phyloP scores from a whole-genome alignment of 2,888 invertebrate genomes.

The Apamea epomidion region DNA sequence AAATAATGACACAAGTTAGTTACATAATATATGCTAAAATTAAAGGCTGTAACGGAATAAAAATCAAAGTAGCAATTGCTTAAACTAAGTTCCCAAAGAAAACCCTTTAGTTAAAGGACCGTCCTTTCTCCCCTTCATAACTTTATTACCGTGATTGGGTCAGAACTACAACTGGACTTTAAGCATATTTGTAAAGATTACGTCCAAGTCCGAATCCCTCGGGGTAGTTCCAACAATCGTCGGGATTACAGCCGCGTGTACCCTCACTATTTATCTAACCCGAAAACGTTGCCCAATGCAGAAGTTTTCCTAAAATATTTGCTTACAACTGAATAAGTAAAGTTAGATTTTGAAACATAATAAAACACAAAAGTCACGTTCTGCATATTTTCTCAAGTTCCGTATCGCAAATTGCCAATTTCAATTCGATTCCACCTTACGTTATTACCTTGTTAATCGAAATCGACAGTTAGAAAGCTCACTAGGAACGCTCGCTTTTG shows the following conservation, averaged over 20 bases:
- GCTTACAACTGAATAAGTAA: not conserved
- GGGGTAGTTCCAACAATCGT: not conserved
- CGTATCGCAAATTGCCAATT: not conserved
- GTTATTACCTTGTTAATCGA: not conserved
- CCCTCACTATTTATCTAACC: not conserved
- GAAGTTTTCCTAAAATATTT: not conserved
- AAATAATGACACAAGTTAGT: not conserved
- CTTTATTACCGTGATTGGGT: not conserved
- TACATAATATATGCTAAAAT: not conserved
- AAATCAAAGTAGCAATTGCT: slow-evolving; percentile 1
- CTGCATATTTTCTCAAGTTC: not conserved
- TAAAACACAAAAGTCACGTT: not conserved
- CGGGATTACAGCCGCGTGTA: not conserved
- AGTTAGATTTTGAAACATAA: not conserved
- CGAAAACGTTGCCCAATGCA: not conserved
- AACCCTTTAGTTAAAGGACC: not conserved
- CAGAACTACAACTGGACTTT: not conserved
- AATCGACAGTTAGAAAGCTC: not conserved
- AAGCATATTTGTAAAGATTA: slow-evolving; percentile 12
- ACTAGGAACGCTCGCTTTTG: not conserved
- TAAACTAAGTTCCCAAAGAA: not conserved
- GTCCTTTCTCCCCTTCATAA: slow-evolving; percentile 1
- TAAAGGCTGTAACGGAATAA: not conserved
- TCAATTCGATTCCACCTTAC: not conserved
- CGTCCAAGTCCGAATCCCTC: not conserved